A percentile compares a stretch with the other conserved stretches of the same genome.
Evolutionary conservation across 2,113 vertebrate genomes (phyloP).

Genomic region (Antennarius striatus): DNA sequence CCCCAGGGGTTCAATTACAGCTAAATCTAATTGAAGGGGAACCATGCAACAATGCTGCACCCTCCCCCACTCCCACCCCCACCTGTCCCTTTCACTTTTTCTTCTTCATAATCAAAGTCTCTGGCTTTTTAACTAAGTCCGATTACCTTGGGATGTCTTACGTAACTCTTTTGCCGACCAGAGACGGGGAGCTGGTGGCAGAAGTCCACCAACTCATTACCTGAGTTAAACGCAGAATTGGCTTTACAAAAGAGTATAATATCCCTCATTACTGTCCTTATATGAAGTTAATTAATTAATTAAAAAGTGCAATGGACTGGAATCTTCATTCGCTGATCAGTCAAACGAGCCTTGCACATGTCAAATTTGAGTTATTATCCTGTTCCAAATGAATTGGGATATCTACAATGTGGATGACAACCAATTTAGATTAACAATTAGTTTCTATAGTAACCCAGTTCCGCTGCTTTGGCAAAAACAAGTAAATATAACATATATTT

Average conservation of each 20-base stretch:
- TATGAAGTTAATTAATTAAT: conserved; percentile 52
- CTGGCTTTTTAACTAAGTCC: conserved; percentile 63
- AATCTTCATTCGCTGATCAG: conserved; percentile 35
- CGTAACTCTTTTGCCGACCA: conserved; percentile 57
- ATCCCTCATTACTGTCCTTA: conserved; percentile 47
- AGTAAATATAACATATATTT: not conserved
- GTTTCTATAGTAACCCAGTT: conserved; percentile 40
- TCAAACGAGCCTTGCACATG: conserved; percentile 28
- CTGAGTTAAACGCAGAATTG: conserved; percentile 46
- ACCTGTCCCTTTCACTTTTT: conserved; percentile 66
- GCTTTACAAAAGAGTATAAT: conserved; percentile 61
- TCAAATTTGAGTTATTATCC: conserved; percentile 27
- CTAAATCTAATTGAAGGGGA: conserved; percentile 73
- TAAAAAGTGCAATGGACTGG: conserved; percentile 37
- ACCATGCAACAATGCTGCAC: conserved; percentile 58
- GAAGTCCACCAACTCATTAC: conserved; percentile 70
- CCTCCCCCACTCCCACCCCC: conserved; percentile 1
- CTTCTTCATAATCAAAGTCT: conserved; percentile 69
- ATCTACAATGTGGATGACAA: conserved; percentile 20
- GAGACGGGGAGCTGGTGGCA: conserved; percentile 63
- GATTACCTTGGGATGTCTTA: conserved; percentile 69
- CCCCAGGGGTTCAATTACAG: conserved; percentile 70
- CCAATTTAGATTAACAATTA: conserved; percentile 2
- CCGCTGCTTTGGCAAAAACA: conserved; percentile 5
- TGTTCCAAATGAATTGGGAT: conserved; percentile 2